These are phyloP conservation scores for Agrilus planipennis DNA, from an alignment of 1,140 invertebrate species.

Conservation along the genomic window DNA sequence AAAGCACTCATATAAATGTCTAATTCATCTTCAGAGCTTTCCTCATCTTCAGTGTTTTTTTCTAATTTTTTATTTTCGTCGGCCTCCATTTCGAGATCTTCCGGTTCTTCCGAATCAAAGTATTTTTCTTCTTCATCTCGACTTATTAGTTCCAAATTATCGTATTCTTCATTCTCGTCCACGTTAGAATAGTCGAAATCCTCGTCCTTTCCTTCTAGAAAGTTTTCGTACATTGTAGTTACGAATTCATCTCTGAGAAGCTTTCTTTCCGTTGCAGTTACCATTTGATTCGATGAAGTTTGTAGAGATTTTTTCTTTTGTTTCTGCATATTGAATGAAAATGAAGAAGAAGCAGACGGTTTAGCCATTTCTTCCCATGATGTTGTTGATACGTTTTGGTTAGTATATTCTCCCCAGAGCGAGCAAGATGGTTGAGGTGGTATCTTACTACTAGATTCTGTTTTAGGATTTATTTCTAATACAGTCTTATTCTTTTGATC, in stretches of 20 bases:
- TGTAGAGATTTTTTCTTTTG: slow-evolving; percentile 27
- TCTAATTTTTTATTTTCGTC: slow-evolving; percentile 24
- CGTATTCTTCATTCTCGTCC: slow-evolving; percentile 67
- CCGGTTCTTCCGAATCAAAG: slow-evolving; percentile 68
- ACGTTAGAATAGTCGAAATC: slow-evolving; percentile 73
- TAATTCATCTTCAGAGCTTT: slow-evolving; percentile 50
- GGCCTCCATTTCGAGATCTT: slow-evolving; percentile 37
- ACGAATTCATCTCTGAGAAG: slow-evolving; percentile 74
- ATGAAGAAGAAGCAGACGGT: no score
- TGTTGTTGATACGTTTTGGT: no score
- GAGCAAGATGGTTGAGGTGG: slow-evolving; percentile 16
- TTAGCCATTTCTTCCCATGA: no score
- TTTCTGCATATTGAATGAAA: no score
- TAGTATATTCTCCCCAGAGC: slow-evolving; percentile 43
- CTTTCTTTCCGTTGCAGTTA: slow-evolving; percentile 43
- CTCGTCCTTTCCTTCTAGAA: slow-evolving; percentile 69
- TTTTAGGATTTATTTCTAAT: background rate
- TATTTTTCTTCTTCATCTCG: slow-evolving; percentile 81
- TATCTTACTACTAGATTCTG: background rate
- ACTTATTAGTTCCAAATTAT: slow-evolving; percentile 54
- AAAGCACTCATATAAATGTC: slow-evolving; percentile 61
- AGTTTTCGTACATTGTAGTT: slow-evolving; percentile 77
- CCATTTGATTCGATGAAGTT: background rate
- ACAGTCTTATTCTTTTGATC: slow-evolving; percentile 27
- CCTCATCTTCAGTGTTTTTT: no score